phyloP scores from a whole-genome alignment of 2,888 invertebrate species.

The Caenorhabditis japonica region DNA sequence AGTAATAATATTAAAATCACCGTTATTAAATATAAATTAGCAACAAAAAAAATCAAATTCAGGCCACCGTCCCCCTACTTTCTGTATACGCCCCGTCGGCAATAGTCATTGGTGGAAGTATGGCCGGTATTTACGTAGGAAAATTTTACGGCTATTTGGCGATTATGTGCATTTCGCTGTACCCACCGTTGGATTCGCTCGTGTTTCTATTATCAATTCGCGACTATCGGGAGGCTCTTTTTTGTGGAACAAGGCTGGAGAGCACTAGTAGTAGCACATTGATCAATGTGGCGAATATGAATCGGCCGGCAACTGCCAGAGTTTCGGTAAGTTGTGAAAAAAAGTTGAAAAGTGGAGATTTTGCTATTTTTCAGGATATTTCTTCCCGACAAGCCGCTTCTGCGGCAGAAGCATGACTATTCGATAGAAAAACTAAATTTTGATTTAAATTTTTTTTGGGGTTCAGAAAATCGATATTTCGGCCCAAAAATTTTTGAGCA shows the following conservation, averaged over 20 bases:
- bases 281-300: background rate
- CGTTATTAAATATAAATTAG: too few species aligned
- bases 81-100: slow-evolving; percentile 22
- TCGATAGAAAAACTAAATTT: too few species aligned
- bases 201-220: slow-evolving; percentile 25
- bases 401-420: too few species aligned
- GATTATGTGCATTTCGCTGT: slow-evolving; percentile 18
- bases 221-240: slow-evolving; percentile 20
- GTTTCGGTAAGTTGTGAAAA: slow-evolving; percentile 21
- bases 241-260: slow-evolving; percentile 20
- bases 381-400: background rate
- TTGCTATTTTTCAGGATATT: background rate
- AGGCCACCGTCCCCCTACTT: slow-evolving; percentile 17
- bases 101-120: slow-evolving; percentile 15
- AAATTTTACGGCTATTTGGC: slow-evolving; percentile 14
- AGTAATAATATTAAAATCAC: too few species aligned
- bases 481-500: background rate
- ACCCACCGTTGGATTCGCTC: slow-evolving; percentile 26
- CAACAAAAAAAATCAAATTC: too few species aligned
- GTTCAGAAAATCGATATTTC: too few species aligned
- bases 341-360: background rate
- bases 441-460: too few species aligned
- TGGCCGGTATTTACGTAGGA: slow-evolving; percentile 24
- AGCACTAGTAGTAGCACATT: background rate
- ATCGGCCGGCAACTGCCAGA: slow-evolving; percentile 10